Base-by-base conservation (phyloP, 2,888 invertebrate species). In the Sarcophaga variegata region DNA sequence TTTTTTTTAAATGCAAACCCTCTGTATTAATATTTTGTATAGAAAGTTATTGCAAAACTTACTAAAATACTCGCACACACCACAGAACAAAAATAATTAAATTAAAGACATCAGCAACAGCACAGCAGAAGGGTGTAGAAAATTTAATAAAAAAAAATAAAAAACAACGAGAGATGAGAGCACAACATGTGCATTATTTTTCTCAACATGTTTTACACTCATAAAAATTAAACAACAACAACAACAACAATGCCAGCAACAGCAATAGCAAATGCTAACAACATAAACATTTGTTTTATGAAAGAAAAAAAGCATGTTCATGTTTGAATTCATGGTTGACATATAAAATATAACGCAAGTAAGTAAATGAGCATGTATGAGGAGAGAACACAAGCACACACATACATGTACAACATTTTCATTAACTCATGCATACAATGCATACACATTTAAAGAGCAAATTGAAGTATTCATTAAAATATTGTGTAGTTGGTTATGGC, bases 61-160 rank as follows among this genome's bases (percentile, higher is more conserved):
- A 37, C 10, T 37, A 37, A 37, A 37, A 37, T 37, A 37, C 37
- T 37, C 2, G 37, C 10, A 10, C 2, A 37, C 76, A 76, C 6
- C 62, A 54, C 22, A 64, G 69, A 49, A 76, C 63, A 70, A 81
- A 76, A 75, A 69, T 81, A 76, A 81, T 70, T 45, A 70, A 81
- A 75, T 70, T 76, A 76, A 63, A 69, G 63, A 37, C n/a, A 80
- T 5, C 25, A 64, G 27, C 62, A 64, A 25, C 45, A 64, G 60
- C 20, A 37, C 37, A 37, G 10, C 8, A 37, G 37, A 37, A 37
- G 10, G 37, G 37, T 8, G 37, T 8, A 37, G 8, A 37, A 10
- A 37, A 2, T 37, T 37, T 10, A 37, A 0, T 0, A 37, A 37
- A 37, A 66, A 66, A 49, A 10, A 25, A 63, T 4, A 63, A 25